Evolutionary conservation across 2,797 vertebrate genomes (phyloP).

Genomic region (Rhabdophis nuchalis): DNA sequence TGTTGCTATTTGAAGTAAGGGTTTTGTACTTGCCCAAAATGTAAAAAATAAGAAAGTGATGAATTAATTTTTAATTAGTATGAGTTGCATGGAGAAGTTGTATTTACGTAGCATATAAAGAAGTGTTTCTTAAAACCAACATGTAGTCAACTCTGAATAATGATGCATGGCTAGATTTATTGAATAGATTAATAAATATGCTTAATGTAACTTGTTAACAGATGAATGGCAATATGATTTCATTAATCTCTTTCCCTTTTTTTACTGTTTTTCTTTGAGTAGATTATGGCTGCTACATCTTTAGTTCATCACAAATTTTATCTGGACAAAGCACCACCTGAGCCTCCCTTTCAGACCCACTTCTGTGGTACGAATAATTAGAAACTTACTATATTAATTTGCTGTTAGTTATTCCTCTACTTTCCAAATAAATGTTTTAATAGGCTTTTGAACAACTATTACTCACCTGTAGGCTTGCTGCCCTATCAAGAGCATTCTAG

Average conservation of each 20-base stretch:
- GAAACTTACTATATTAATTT: background rate
- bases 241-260: background rate
- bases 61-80: background rate
- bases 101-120: background rate
- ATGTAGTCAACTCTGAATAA: background rate
- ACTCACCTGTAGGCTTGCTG: background rate
- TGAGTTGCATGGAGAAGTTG: background rate
- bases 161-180: background rate
- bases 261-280: constrained; percentile 37
- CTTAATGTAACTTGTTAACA: background rate
- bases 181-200: background rate
- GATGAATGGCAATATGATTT: background rate
- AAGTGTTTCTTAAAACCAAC: background rate
- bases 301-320: constrained; percentile 86
- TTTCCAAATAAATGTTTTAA: background rate
- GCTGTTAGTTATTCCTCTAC: background rate
- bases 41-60: background rate
- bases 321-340: constrained; percentile 89
- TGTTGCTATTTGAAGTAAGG: background rate
- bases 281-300: constrained; percentile 88
- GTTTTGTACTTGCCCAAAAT: background rate
- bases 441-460: background rate
- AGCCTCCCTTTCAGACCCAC: constrained; percentile 87
- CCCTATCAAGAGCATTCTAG: background rate
- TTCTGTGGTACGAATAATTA: constrained; percentile 84